phyloP scores from a whole-genome alignment of 2,888 invertebrate species.

The Chrysopilus asiliformis region DNA sequence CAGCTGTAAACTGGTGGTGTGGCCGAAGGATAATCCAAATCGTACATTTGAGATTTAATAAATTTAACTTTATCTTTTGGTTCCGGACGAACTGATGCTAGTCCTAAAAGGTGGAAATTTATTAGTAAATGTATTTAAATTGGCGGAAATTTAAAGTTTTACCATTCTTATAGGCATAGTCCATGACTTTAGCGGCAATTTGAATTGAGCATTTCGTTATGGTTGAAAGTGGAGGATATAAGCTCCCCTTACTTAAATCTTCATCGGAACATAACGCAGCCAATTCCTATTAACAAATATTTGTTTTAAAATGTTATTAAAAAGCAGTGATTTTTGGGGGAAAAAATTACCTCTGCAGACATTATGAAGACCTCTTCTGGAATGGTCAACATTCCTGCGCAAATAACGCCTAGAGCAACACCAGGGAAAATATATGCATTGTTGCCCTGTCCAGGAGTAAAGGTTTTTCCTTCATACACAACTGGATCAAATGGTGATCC shows the following conservation, averaged over 20 bases:
- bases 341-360: slow-evolving; percentile 72
- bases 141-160: too few relatives aligned
- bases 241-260: slow-evolving; percentile 68
- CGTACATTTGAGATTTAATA: slow-evolving; percentile 70
- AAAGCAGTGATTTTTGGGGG: too few relatives aligned
- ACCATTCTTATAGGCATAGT: slow-evolving; percentile 70
- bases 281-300: slow-evolving; percentile 45
- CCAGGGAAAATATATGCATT: slow-evolving; percentile 98
- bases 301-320: too few relatives aligned
- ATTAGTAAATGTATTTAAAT: slow-evolving; percentile 8
- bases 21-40: slow-evolving; percentile 52
- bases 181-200: slow-evolving; percentile 70
- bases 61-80: slow-evolving; percentile 59
- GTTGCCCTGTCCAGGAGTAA: slow-evolving; percentile 92
- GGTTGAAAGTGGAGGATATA: slow-evolving; percentile 79
- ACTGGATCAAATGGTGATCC: slow-evolving; percentile 93
- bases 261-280: slow-evolving; percentile 67
- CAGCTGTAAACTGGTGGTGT: slow-evolving; percentile 48
- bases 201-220: slow-evolving; percentile 77
- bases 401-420: slow-evolving; percentile 78
- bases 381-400: slow-evolving; percentile 78
- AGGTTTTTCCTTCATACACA: slow-evolving; percentile 61
- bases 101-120: slow-evolving; percentile 39
- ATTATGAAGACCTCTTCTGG: slow-evolving; percentile 85
- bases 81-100: slow-evolving; percentile 66